A percentile compares a stretch with the other conserved stretches of the same genome.
These are phyloP conservation scores for Pogonocichla stellata DNA, from an alignment of 2,113 vertebrate genomes.

Conservation along the genomic window DNA sequence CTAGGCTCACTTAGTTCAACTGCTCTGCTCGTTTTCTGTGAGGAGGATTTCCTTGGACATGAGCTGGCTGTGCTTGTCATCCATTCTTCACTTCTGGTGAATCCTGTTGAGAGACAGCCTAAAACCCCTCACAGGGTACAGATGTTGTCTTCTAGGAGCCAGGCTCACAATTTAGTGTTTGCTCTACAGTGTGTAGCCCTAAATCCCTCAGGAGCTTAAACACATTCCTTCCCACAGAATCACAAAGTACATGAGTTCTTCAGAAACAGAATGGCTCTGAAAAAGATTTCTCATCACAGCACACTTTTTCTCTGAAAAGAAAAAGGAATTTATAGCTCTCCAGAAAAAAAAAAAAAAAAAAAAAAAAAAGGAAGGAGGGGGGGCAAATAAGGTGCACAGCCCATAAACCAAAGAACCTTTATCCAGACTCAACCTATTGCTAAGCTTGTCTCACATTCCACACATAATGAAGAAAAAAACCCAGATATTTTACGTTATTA, in stretches of 20 bases:
- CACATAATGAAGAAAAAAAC: neutral
- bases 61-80: neutral
- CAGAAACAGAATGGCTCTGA: neutral
- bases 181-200: neutral
- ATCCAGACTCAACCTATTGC: neutral
- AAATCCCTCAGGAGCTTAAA: neutral
- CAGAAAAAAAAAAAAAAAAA: too few species aligned
- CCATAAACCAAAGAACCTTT: neutral
- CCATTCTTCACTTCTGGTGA: neutral
- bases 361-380: too few species aligned
- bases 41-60: neutral
- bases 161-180: neutral
- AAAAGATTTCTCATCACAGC: neutral
- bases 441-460: neutral
- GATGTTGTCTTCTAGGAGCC: neutral
- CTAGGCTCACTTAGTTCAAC: neutral
- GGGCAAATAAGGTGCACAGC: neutral
- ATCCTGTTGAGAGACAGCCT: neutral
- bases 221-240: neutral
- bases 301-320: neutral
- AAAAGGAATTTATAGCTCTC: neutral
- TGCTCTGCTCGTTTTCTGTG: neutral
- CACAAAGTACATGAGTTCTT: neutral
- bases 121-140: neutral
- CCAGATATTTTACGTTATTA: neutral